Evolutionary conservation across 2,797 vertebrate species (phyloP).

Genomic region (Scleropages formosus): DNA sequence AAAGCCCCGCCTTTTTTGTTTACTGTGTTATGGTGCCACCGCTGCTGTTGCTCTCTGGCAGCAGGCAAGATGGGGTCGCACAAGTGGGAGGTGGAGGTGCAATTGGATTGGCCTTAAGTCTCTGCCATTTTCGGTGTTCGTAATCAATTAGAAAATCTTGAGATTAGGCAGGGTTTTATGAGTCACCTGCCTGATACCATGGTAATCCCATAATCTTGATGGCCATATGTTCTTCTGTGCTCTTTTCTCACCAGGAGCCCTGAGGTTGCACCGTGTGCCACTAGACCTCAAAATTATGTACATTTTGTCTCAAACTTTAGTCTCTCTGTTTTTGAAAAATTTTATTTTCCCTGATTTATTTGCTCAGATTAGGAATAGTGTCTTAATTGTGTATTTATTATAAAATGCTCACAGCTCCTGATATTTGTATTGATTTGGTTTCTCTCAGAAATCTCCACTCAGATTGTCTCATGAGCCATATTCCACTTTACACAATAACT

Average conservation of each 20-base stretch:
- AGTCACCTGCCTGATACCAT: constrained; percentile 71
- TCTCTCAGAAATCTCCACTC: background rate
- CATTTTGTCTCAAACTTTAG: background rate
- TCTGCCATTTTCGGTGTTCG: constrained; percentile 63
- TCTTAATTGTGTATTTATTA: too few relatives aligned
- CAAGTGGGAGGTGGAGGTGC: constrained; percentile 52
- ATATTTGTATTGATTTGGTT: background rate
- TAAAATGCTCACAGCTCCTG: background rate
- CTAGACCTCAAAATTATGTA: too few relatives aligned
- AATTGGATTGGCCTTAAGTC: constrained; percentile 73
- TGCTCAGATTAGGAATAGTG: too few relatives aligned
- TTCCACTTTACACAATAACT: too few relatives aligned
- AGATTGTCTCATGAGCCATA: background rate
- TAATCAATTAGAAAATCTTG: constrained; percentile 77
- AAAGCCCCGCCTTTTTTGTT: background rate
- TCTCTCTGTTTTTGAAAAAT: background rate
- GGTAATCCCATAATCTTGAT: constrained; percentile 81
- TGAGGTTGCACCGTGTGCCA: too few relatives aligned
- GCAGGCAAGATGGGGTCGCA: constrained; percentile 43
- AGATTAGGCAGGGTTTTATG: constrained; percentile 69
- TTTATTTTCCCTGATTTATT: too few relatives aligned
- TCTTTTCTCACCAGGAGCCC: too few relatives aligned
- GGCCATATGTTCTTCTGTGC: constrained; percentile 75
- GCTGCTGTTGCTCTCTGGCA: background rate
- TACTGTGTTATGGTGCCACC: background rate